phyloP scores from a whole-genome alignment of 2,888 invertebrate genomes.

The Yponomeuta plumbellus region DNA sequence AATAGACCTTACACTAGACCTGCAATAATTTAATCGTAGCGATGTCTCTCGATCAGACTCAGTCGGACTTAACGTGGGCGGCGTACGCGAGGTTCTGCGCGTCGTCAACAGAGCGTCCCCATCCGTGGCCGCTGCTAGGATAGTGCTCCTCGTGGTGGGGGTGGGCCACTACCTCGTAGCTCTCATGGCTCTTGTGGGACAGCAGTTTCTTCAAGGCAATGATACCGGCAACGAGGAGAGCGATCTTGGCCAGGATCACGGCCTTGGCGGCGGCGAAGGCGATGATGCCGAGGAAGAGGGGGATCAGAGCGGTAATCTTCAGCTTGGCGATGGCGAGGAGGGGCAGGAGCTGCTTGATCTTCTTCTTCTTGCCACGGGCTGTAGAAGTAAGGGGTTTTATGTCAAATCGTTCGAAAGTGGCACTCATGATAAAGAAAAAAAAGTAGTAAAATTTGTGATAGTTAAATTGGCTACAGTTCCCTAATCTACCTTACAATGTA shows the following conservation, averaged over 20 bases:
- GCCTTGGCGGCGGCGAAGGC: constrained; percentile 92
- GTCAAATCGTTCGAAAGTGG: background rate
- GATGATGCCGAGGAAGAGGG: constrained; percentile 83
- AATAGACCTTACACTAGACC: constrained; percentile 49
- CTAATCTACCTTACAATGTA: no score
- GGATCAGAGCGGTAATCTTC: constrained; percentile 86
- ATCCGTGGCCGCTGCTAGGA: constrained; percentile 76
- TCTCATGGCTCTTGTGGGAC: constrained; percentile 80
- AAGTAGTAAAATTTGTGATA: constrained; percentile 22
- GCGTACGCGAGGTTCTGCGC: constrained; percentile 78
- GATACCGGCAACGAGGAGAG: constrained; percentile 85
- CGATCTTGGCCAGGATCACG: constrained; percentile 87
- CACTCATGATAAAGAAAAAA: background rate
- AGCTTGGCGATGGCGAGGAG: constrained; percentile 85
- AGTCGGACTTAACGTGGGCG: constrained; percentile 69
- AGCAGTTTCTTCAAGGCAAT: constrained; percentile 82
- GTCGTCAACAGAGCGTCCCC: constrained; percentile 78
- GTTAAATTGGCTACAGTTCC: no score
- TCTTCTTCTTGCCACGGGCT: constrained; percentile 89
- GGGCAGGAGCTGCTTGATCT: constrained; percentile 84
- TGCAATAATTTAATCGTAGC: background rate
- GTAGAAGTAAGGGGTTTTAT: constrained; percentile 29
- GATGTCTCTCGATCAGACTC: constrained; percentile 21
- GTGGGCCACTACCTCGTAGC: constrained; percentile 86
- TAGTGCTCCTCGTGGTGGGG: constrained; percentile 77